A percentile compares a stretch with the other conserved stretches of the same genome.
Conservation (phyloP, 2,113 vertebrate genomes). For the Calyptommatus sinebrachiatus region DNA sequence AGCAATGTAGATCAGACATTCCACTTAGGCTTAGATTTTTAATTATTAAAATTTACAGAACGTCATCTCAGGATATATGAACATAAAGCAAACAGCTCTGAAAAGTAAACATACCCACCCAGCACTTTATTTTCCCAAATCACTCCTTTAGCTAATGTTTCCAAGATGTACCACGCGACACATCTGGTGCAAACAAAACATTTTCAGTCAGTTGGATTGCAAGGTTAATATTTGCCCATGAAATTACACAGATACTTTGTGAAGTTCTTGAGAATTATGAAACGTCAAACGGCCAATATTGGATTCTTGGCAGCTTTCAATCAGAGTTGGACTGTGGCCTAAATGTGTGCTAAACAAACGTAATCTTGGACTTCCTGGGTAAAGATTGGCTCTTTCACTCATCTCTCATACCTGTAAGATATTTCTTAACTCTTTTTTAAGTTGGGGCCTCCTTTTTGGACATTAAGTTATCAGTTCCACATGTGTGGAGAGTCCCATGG, state of each 20-base stretch:
- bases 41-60: slow-evolving; percentile 31
- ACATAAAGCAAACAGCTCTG: slow-evolving; percentile 39
- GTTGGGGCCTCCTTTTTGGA: neutral
- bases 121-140: slow-evolving; percentile 75
- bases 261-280: slow-evolving; percentile 29
- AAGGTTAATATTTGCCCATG: slow-evolving; percentile 77
- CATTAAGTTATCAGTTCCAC: neutral
- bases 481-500: neutral
- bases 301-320: slow-evolving; percentile 22
- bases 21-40: slow-evolving; percentile 21
- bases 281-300: neutral
- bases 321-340: slow-evolving; percentile 20
- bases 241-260: slow-evolving; percentile 52
- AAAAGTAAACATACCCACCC: slow-evolving; percentile 64
- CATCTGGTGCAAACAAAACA: slow-evolving; percentile 83
- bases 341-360: neutral
- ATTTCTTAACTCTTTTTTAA: neutral
- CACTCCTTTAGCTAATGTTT: slow-evolving; percentile 80
- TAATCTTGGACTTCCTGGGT: slow-evolving; percentile 12
- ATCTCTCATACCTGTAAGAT: neutral
- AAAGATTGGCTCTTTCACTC: slow-evolving; percentile 3
- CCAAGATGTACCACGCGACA: slow-evolving; percentile 63
- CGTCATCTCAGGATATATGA: slow-evolving; percentile 25
- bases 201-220: slow-evolving; percentile 72
- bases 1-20: slow-evolving; percentile 19